These are phyloP conservation scores for Anneissia japonica DNA, from an alignment of 35 echinoderm and acorn worm genomes.

Conservation along the genomic window DNA sequence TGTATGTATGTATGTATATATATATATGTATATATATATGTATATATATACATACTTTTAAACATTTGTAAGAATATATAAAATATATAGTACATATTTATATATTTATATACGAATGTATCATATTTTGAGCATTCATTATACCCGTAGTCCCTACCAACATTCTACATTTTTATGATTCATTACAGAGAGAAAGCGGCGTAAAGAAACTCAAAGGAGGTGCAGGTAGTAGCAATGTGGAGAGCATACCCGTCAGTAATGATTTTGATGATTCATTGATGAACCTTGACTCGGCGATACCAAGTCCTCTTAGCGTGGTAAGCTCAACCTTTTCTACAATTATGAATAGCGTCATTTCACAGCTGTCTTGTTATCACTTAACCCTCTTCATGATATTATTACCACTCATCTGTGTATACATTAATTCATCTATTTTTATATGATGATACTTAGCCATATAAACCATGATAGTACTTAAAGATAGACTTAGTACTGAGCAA, in stretches of 20 bases:
- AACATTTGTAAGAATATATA: background rate
- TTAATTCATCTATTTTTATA: too few relatives aligned
- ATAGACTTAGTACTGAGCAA: too few relatives aligned
- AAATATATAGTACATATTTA: background rate
- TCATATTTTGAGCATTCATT: background rate
- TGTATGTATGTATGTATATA: background rate
- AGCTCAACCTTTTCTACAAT: too few relatives aligned
- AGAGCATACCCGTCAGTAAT: background rate
- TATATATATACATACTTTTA: background rate
- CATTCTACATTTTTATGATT: background rate
- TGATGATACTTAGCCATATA: too few relatives aligned
- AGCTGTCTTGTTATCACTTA: too few relatives aligned
- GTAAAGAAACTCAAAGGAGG: background rate
- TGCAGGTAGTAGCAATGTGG: background rate
- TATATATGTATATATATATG: background rate
- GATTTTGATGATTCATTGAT: constrained; percentile 4
- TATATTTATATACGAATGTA: background rate
- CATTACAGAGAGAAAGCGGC: background rate
- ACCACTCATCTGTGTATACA: too few relatives aligned
- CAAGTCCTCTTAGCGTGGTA: constrained; percentile 94
- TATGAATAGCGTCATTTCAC: too few relatives aligned
- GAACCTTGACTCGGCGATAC: constrained; percentile 63
- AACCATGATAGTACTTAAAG: too few relatives aligned
- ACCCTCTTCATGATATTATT: too few relatives aligned
- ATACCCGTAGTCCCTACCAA: background rate